phyloP scores from a whole-genome alignment of 1,140 invertebrate genomes.

The Hycleus cichorii region DNA sequence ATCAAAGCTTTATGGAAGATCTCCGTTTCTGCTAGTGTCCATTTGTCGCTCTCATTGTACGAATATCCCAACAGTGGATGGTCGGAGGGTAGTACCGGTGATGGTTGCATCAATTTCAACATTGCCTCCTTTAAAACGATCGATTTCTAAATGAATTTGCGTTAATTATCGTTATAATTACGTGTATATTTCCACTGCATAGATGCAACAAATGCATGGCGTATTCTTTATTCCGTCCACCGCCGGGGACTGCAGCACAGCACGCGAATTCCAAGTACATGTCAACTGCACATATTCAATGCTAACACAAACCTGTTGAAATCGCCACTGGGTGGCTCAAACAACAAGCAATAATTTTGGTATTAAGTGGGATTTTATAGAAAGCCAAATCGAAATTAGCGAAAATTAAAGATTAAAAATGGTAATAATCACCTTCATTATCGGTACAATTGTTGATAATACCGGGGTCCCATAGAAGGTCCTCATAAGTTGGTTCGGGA shows the following conservation, averaged over 20 bases:
- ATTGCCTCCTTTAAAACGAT: constrained; percentile 61
- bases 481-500: constrained; percentile 51
- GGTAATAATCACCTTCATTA: constrained; percentile 57
- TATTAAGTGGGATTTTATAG: neutral
- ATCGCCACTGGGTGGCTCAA: constrained; percentile 15
- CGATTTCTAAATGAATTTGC: constrained; percentile 6
- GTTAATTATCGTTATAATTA: constrained; percentile 42
- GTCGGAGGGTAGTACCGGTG: constrained; percentile 62
- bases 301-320: constrained; percentile 28
- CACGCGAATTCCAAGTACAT: constrained; percentile 90
- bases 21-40: constrained; percentile 82
- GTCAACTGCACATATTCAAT: constrained; percentile 52
- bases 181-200: constrained; percentile 79
- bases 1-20: constrained; percentile 80
- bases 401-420: neutral
- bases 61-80: constrained; percentile 67
- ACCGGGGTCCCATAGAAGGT: constrained; percentile 80
- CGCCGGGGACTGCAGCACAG: constrained; percentile 81
- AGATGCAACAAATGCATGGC: constrained; percentile 85
- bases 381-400: neutral
- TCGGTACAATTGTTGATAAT: constrained; percentile 60
- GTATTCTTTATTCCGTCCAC: constrained; percentile 89
- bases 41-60: constrained; percentile 68
- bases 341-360: constrained; percentile 14
- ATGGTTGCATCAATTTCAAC: constrained; percentile 65